Evolutionary conservation across 2,888 invertebrate species (phyloP).

Genomic region (Pherbina coryleti): DNA sequence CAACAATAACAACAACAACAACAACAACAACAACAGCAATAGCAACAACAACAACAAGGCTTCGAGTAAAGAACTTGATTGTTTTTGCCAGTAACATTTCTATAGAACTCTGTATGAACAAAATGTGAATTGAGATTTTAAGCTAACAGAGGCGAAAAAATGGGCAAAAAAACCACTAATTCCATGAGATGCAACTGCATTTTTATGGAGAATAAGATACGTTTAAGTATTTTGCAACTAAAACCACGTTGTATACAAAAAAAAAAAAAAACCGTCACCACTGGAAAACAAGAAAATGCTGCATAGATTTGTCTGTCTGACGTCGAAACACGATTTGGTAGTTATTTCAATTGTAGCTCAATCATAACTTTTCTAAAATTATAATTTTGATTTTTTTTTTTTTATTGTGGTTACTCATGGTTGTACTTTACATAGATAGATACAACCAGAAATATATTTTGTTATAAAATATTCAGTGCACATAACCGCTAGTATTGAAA

Average conservation of each 20-base stretch:
- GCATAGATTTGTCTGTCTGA: not conserved
- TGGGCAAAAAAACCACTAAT: not conserved
- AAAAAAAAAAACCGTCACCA: not conserved
- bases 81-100: slow-evolving; percentile 13
- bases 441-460: not conserved
- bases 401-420: not conserved
- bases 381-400: not conserved
- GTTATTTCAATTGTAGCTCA: not conserved
- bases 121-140: not conserved
- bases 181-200: not conserved
- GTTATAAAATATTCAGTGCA: slow-evolving; percentile 2
- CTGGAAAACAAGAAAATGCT: not conserved
- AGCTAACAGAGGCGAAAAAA: not conserved
- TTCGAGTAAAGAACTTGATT: slow-evolving; percentile 25
- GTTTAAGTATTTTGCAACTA: not conserved
- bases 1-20: slow-evolving; percentile 9
- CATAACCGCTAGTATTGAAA: not conserved
- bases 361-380: not conserved
- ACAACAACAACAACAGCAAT: not conserved
- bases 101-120: not conserved
- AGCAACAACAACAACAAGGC: not conserved
- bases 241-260: not conserved
- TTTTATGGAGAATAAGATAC: not conserved
- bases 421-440: not conserved
- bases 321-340: not conserved